Conservation (phyloP, 2,797 vertebrate species). For the Naso thynnoides region DNA sequence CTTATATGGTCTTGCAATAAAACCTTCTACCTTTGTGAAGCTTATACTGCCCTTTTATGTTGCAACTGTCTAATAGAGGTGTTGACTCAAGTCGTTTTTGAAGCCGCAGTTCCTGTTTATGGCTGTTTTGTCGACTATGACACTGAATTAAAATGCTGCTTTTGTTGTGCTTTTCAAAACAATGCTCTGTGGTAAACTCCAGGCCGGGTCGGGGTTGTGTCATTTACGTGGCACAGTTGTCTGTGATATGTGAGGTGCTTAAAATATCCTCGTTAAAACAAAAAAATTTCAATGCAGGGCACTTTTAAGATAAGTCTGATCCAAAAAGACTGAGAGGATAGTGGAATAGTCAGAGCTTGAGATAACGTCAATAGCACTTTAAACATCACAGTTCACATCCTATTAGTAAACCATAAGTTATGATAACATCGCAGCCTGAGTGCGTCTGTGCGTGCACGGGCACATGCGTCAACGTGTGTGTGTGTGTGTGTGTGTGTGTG, state of each 20-base stretch:
- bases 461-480: conserved; percentile 31
- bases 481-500: conserved; percentile 33
- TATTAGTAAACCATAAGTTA: conserved; percentile 36
- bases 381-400: conserved; percentile 7
- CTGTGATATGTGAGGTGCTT: not conserved
- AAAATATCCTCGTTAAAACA: not conserved
- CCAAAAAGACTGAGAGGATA: not conserved
- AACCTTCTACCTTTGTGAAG: conserved; percentile 8
- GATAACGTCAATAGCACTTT: not conserved
- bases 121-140: not conserved
- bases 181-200: not conserved
- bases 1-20: conserved; percentile 18
- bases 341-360: not conserved
- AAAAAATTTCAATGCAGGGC: not conserved
- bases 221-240: not conserved
- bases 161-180: conserved; percentile 4
- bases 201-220: not conserved
- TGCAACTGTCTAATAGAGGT: not conserved
- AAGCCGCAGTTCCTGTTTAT: conserved; percentile 11
- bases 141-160: not conserved
- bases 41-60: conserved; percentile 11
- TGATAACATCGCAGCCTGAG: conserved; percentile 10
- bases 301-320: not conserved
- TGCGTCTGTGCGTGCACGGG: not conserved
- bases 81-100: conserved; percentile 9